Evolutionary conservation across 2,797 vertebrate genomes (phyloP).

Genomic region (Carcharodon carcharias): DNA sequence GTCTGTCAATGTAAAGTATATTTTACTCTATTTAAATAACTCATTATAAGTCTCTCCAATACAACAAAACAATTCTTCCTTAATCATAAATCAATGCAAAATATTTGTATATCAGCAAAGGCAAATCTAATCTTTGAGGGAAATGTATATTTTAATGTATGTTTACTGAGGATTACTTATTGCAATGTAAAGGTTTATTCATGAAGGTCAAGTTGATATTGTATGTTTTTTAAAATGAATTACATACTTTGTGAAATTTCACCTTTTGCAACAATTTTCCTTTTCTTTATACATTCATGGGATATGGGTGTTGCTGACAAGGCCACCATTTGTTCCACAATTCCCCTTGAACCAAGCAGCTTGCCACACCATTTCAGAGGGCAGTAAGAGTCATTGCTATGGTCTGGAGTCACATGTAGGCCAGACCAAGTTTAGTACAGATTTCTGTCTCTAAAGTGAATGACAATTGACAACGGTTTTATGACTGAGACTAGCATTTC

Average conservation of each 20-base stretch:
- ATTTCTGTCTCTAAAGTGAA: too few species aligned
- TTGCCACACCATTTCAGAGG: too few species aligned
- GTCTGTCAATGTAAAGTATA: background rate
- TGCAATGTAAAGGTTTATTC: background rate
- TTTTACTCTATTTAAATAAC: background rate
- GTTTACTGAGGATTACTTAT: background rate
- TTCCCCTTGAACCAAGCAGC: too few species aligned
- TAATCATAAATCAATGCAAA: background rate
- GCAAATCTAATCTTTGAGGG: background rate
- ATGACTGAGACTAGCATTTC: too few species aligned
- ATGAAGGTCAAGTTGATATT: background rate
- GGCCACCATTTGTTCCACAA: too few species aligned
- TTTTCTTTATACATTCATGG: too few species aligned
- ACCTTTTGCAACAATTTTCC: background rate
- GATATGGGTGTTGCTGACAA: too few species aligned
- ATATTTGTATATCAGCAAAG: background rate
- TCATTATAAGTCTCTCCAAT: background rate
- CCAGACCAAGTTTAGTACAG: too few species aligned
- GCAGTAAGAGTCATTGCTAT: too few species aligned
- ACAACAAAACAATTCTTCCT: background rate
- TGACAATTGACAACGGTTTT: too few species aligned
- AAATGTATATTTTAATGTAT: background rate
- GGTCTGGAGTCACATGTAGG: too few species aligned
- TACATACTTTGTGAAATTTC: background rate
- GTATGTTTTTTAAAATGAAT: background rate